Percentiles rank a stretch among this genome's conserved stretches.
phyloP scores from a whole-genome alignment of 2,888 invertebrate genomes.

The Germaria angustata region DNA sequence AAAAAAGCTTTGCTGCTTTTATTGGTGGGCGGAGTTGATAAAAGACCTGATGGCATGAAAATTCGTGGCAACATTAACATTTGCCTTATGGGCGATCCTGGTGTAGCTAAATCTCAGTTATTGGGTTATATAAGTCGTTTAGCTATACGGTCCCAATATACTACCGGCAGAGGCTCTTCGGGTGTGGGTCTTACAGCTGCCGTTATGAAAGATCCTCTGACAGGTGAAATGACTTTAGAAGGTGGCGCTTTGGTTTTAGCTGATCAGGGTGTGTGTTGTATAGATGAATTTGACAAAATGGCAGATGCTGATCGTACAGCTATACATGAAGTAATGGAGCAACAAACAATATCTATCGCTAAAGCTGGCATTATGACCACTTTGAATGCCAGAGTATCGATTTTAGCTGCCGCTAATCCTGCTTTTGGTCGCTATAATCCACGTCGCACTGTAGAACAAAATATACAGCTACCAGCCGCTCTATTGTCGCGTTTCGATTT shows the following conservation, averaged over 20 bases:
- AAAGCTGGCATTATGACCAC: constrained; percentile 99
- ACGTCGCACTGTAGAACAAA: constrained; percentile 96
- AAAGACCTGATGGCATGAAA: constrained; percentile 96
- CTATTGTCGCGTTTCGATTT: constrained; percentile 97
- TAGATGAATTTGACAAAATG: constrained; percentile 99
- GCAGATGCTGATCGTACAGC: constrained; percentile 96
- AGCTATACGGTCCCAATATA: constrained; percentile 96
- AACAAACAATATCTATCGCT: constrained; percentile 99
- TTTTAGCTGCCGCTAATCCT: constrained; percentile 99
- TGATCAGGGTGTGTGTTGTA: constrained; percentile 98
- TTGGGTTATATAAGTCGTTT: constrained; percentile 96
- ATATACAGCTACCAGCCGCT: constrained; percentile 98
- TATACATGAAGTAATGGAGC: constrained; percentile 99
- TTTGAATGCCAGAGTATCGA: constrained; percentile 97
- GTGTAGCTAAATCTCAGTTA: constrained; percentile 99
- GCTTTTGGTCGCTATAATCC: constrained; percentile 99
- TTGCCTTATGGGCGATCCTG: constrained; percentile 99
- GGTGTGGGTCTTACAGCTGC: constrained; percentile 99
- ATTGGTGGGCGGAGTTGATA: constrained; percentile 94
- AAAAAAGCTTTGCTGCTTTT: constrained; percentile 97
- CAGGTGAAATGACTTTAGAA: constrained; percentile 98
- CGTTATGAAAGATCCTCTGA: constrained; percentile 97
- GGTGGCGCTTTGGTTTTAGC: constrained; percentile 98
- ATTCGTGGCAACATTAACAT: constrained; percentile 98
- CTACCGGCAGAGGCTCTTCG: constrained; percentile 97